These are phyloP conservation scores for Scaptodrosophila lebanonensis DNA, from an alignment of 1,140 invertebrate genomes.

Conservation along the genomic window DNA sequence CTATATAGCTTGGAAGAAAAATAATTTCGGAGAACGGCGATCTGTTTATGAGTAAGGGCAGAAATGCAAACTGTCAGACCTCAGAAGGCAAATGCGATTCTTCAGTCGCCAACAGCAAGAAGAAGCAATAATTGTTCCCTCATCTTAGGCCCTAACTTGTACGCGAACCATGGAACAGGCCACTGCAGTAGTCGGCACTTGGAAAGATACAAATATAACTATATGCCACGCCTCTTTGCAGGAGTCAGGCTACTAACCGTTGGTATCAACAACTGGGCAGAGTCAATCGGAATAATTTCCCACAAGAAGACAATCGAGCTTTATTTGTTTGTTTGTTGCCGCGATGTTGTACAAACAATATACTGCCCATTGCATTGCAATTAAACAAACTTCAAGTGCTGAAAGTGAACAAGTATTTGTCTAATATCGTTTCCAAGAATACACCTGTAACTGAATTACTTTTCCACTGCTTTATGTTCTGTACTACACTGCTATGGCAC, in stretches of 20 bases:
- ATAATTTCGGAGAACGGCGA: constrained; percentile 90
- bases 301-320: constrained; percentile 91
- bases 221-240: constrained; percentile 88
- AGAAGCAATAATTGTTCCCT: background rate
- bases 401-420: constrained; percentile 2
- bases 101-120: constrained; percentile 88
- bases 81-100: constrained; percentile 88
- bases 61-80: constrained; percentile 88
- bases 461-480: constrained; percentile 37
- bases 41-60: constrained; percentile 89
- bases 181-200: constrained; percentile 92
- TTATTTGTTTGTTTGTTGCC: constrained; percentile 91
- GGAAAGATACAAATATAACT: constrained; percentile 93
- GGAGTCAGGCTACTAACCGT: constrained; percentile 81
- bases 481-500: constrained; percentile 15
- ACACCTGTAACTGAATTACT: constrained; percentile 27
- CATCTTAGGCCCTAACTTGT: constrained; percentile 85
- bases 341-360: constrained; percentile 89
- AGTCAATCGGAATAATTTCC: constrained; percentile 88
- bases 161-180: constrained; percentile 88
- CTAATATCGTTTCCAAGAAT: constrained; percentile 14
- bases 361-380: constrained; percentile 82
- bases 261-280: constrained; percentile 83
- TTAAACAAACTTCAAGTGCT: constrained; percentile 54
- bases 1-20: constrained; percentile 89